Percentiles rank a stretch among this genome's conserved stretches.
Evolutionary conservation across 1,140 invertebrate species (phyloP).

Genomic region (Heliconius nattereri): DNA sequence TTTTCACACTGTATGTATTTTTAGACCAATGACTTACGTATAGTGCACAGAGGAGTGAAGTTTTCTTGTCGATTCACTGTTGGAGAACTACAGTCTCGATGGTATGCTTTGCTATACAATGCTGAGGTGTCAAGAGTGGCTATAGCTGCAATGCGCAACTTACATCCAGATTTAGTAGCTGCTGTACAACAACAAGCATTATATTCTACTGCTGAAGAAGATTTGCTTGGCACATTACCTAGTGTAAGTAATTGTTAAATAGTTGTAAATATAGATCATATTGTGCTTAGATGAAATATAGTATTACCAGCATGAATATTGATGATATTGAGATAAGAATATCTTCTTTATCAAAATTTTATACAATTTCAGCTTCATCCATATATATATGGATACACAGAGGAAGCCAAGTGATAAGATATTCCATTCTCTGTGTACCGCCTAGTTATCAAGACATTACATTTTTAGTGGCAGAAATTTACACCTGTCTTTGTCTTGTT

Average conservation of each 20-base stretch:
- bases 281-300: not conserved
- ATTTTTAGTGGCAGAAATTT: no score
- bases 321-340: no score
- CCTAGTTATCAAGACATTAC: no score
- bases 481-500: no score
- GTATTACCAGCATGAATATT: not conserved
- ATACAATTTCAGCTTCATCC: no score
- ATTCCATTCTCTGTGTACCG: no score
- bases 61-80: slow-evolving; percentile 98
- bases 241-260: slow-evolving; percentile 84
- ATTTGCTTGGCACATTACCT: slow-evolving; percentile 90
- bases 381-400: no score
- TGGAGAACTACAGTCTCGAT: slow-evolving; percentile 96
- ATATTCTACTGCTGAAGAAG: slow-evolving; percentile 94
- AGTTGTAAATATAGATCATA: not conserved
- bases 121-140: slow-evolving; percentile 92
- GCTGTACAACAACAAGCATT: slow-evolving; percentile 93
- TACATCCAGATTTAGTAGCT: slow-evolving; percentile 94
- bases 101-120: slow-evolving; percentile 97
- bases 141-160: slow-evolving; percentile 94
- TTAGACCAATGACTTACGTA: slow-evolving; percentile 91
- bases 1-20: slow-evolving; percentile 45
- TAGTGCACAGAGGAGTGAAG: slow-evolving; percentile 95
- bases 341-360: no score
- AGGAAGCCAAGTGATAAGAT: no score